Percentiles rank a stretch among this genome's conserved stretches.
Conservation (phyloP, 2,797 vertebrate species). For the Acrossocheilus wenchowensis region DNA sequence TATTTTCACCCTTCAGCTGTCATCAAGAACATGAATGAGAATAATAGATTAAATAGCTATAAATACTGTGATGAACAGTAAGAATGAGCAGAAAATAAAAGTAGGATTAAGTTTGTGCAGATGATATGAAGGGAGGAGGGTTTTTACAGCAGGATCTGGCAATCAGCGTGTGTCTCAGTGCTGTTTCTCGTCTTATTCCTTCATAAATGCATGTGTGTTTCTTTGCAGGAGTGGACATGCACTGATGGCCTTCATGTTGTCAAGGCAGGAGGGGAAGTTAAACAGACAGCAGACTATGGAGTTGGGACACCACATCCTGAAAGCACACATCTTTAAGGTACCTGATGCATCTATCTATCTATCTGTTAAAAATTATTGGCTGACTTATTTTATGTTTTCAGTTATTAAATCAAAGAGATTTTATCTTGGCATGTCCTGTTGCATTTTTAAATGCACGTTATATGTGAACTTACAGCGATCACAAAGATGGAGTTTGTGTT, state of each 20-base stretch:
- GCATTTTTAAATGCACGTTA: not conserved
- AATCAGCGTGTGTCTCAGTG: not conserved
- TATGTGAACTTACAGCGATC: too few relatives aligned
- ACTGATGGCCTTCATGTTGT: slow-evolving; percentile 97
- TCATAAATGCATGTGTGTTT: not conserved
- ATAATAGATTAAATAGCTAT: not conserved
- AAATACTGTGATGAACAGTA: not conserved
- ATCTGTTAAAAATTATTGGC: not conserved
- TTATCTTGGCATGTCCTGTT: not conserved
- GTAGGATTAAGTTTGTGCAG: not conserved
- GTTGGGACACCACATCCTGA: slow-evolving; percentile 97
- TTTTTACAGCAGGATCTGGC: not conserved
- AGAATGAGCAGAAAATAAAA: not conserved
- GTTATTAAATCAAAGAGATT: too few relatives aligned
- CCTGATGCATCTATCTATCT: not conserved
- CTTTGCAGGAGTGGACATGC: slow-evolving; percentile 89
- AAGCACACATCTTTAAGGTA: slow-evolving; percentile 99
- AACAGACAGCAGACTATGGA: slow-evolving; percentile 99
- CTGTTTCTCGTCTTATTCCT: not conserved
- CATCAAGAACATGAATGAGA: not conserved
- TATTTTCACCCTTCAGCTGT: not conserved
- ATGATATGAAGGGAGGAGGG: not conserved
- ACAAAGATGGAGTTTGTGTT: too few relatives aligned
- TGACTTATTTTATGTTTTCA: not conserved
- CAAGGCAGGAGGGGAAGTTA: slow-evolving; percentile 94